Conservation (phyloP, 2,888 invertebrate species). For the Erpobdella octoculata region DNA sequence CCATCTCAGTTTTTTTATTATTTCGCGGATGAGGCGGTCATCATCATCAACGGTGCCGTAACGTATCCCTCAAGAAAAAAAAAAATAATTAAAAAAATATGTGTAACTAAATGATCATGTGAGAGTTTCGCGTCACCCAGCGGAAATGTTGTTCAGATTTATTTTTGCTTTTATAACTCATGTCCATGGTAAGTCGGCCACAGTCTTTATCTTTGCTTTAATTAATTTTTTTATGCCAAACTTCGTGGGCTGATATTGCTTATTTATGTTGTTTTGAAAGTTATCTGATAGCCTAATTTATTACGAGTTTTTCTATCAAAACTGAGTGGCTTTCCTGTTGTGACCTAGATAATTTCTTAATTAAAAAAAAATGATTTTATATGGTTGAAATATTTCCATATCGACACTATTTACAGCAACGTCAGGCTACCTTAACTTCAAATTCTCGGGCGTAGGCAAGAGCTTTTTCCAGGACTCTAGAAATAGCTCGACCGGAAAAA, state of each 20-base stretch:
- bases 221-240: not conserved
- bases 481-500: not conserved
- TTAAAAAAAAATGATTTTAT: too few relatives aligned
- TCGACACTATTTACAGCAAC: not conserved
- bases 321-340: not conserved
- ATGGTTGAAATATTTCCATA: too few relatives aligned
- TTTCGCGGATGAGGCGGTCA: not conserved
- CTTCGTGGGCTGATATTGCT: not conserved
- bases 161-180: slow-evolving; percentile 6
- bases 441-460: slow-evolving; percentile 17
- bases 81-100: not conserved
- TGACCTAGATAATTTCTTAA: not conserved
- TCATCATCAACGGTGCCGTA: too few relatives aligned
- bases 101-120: not conserved
- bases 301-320: not conserved
- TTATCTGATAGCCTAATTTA: not conserved
- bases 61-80: too few relatives aligned
- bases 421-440: slow-evolving; percentile 19
- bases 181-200: not conserved
- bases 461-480: slow-evolving; percentile 18
- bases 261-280: too few relatives aligned
- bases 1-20: not conserved
- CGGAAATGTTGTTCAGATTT: slow-evolving; percentile 9
- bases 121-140: too few relatives aligned
- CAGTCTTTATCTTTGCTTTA: not conserved